These are phyloP conservation scores for Ganaspis sp. DNA, from an alignment of 1,140 invertebrate genomes.

Conservation along the genomic window DNA sequence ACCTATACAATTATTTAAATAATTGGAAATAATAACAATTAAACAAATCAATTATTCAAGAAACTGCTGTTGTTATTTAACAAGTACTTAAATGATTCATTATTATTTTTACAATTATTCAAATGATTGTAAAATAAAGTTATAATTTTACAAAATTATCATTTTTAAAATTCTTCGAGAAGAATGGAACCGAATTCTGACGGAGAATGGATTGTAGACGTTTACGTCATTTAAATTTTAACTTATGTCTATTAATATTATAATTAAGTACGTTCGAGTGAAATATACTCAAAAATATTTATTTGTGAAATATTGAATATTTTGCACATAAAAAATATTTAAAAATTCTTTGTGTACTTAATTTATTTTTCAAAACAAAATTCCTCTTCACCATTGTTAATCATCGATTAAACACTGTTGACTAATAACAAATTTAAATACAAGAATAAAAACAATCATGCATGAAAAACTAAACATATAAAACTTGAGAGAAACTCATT, in stretches of 20 bases:
- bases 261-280: not conserved
- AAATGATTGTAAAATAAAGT: not conserved
- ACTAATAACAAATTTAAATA: too few species aligned
- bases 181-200: not conserved
- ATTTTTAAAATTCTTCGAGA: slow-evolving; percentile 13
- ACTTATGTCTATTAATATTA: slow-evolving; percentile 1
- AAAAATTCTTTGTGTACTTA: not conserved
- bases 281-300: not conserved
- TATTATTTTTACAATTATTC: too few species aligned
- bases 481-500: not conserved
- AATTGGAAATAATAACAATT: not conserved
- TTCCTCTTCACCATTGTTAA: too few species aligned
- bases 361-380: not conserved
- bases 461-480: too few species aligned
- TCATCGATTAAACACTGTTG: too few species aligned
- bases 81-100: too few species aligned
- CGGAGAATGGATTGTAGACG: slow-evolving; percentile 15
- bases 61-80: too few species aligned
- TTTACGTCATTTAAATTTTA: slow-evolving; percentile 15
- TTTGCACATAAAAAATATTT: not conserved
- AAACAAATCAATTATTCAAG: not conserved
- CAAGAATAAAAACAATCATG: too few species aligned
- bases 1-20: not conserved
- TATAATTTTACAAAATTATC: not conserved
- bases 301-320: slow-evolving; percentile 23